Base-by-base conservation (phyloP, 2,113 vertebrate genomes). In the Percopsis transmontana region DNA sequence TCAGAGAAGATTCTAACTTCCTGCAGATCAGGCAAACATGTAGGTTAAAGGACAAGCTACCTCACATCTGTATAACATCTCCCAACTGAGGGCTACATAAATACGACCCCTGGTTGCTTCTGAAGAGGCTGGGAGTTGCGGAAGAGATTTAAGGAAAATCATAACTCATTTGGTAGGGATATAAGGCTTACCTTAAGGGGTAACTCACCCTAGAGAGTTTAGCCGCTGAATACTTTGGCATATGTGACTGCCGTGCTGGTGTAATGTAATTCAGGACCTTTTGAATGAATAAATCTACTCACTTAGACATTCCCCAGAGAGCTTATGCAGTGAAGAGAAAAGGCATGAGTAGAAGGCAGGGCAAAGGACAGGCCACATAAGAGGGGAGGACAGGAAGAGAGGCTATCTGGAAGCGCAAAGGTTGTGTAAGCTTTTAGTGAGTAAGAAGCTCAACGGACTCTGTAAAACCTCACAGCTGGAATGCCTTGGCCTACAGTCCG, bases 211-310 rank as follows among this genome's bases (percentile, higher is more conserved):
- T 13, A 3, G 80, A 75, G 87, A 83, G 42, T 63, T 58, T 24
- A 59, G 68, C 58, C 64, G 74, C 68, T 83, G 85, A 88, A 87
- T 76, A 82, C 70, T 87, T 89, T 87, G 85, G 84, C 83, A 84
- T 81, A 80, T 86, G 84, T 77, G 80, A 88, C 81, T 79, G 85
- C 76, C 68, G 70, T 57, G 64, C 66, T 77, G 82, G 73, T 80
- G 69, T 88, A 87, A 87, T 88, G 82, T 82, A 82, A 88, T 89
- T 90, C 87, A 86, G 83, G 89, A 77, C 56, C 64, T 81, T 84
- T 82, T 86, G 83, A 88, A 86, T 87, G 79, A 87, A 89, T 90
- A 89, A 88, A 91, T 88, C 77, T 73, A 68, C 79, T 88, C 87
- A 91, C 87, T 90, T 87, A 84, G 76, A 85, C 82, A 68, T 62